These are phyloP conservation scores for Anhinga anhinga DNA, from an alignment of 2,113 vertebrate species.

Conservation along the genomic window DNA sequence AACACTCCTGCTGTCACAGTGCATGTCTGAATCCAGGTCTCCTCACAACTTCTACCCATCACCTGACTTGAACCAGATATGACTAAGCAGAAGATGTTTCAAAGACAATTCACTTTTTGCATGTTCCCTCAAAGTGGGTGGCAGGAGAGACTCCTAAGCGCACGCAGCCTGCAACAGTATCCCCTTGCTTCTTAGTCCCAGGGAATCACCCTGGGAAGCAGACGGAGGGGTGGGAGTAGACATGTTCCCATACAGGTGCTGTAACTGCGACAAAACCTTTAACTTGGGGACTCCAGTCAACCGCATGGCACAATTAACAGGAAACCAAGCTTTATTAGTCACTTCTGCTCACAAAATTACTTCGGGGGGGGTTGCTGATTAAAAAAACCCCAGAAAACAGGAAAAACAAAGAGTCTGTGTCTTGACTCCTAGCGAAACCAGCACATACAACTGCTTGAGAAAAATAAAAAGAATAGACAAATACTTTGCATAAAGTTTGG, in stretches of 20 bases:
- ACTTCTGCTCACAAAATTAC: not conserved
- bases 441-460: not conserved
- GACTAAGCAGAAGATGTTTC: not conserved
- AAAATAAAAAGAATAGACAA: too few species aligned
- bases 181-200: not conserved
- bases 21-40: fast-evolving
- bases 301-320: not conserved
- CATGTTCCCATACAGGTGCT: not conserved
- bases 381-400: too few species aligned
- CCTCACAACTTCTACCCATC: not conserved
- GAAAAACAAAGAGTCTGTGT: not conserved
- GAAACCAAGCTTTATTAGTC: not conserved
- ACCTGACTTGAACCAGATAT: not conserved
- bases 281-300: not conserved
- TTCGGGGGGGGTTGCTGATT: too few species aligned
- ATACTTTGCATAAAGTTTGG: not conserved
- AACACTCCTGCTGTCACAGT: not conserved
- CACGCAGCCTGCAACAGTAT: not conserved
- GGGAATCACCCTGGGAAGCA: not conserved
- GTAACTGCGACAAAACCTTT: not conserved
- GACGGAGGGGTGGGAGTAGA: not conserved
- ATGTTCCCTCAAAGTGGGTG: not conserved
- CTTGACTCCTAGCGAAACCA: not conserved
- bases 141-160: not conserved
- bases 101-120: not conserved